Conservation (phyloP, 2,888 invertebrate genomes). For the Gerris lacustris region DNA sequence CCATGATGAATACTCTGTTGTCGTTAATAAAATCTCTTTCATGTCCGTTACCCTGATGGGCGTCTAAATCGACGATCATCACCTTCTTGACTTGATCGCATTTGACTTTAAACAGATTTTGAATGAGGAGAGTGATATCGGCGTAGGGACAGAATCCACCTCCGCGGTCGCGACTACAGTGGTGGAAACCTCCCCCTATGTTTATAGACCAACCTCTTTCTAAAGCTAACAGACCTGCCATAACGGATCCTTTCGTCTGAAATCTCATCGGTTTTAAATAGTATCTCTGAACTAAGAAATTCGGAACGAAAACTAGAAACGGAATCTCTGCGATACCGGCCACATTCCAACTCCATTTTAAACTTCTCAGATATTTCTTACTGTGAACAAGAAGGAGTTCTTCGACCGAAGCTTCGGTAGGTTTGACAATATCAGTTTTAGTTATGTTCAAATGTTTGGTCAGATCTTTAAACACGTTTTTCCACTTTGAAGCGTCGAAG, state of each 20-base stretch:
- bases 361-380: slow-evolving; percentile 55
- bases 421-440: not conserved
- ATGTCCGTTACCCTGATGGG: slow-evolving; percentile 88
- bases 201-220: slow-evolving; percentile 81
- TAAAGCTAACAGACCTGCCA: slow-evolving; percentile 70
- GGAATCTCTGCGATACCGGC: slow-evolving; percentile 70
- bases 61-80: slow-evolving; percentile 84
- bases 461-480: slow-evolving; percentile 51
- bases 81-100: slow-evolving; percentile 47
- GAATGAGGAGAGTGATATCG: slow-evolving; percentile 68
- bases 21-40: slow-evolving; percentile 64
- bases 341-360: slow-evolving; percentile 70
- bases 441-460: not conserved
- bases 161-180: slow-evolving; percentile 61
- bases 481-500: slow-evolving; percentile 81
- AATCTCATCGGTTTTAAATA: slow-evolving; percentile 66
- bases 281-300: slow-evolving; percentile 57
- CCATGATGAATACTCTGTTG: slow-evolving; percentile 65
- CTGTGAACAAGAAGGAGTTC: slow-evolving; percentile 68
- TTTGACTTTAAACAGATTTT: slow-evolving; percentile 49
- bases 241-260: slow-evolving; percentile 70
- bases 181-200: slow-evolving; percentile 84
- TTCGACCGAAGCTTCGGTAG: slow-evolving; percentile 50
- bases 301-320: slow-evolving; percentile 59
- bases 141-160: slow-evolving; percentile 87